phyloP scores from a whole-genome alignment of 2,797 vertebrate genomes.

The Peromyscus melanophrys region DNA sequence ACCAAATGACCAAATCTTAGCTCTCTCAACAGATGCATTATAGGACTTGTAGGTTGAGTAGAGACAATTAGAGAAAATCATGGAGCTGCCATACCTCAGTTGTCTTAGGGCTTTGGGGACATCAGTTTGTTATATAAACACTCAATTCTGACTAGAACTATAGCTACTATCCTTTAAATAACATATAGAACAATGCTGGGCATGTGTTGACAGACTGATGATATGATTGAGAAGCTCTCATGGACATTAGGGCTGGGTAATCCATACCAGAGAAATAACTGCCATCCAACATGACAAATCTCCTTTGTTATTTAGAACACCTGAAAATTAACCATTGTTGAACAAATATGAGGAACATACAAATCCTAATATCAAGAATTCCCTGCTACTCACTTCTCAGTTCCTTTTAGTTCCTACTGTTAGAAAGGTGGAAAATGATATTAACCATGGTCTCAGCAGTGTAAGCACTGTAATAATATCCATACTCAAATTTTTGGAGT shows the following conservation, averaged over 20 bases:
- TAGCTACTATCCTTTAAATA: background rate
- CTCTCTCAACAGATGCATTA: background rate
- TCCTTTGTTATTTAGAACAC: conserved; percentile 40
- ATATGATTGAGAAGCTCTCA: background rate
- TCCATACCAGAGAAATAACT: background rate
- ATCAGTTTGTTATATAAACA: background rate
- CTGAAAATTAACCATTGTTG: background rate
- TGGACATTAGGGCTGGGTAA: background rate
- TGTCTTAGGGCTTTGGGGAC: background rate
- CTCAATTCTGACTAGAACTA: background rate
- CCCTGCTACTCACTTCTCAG: background rate
- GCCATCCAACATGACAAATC: background rate
- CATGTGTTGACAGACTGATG: background rate
- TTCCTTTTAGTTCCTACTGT: background rate
- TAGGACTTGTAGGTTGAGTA: background rate
- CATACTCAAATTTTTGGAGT: background rate
- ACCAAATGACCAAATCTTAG: background rate
- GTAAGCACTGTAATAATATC: background rate
- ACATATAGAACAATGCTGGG: background rate
- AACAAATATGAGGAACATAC: background rate
- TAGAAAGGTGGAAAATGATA: background rate
- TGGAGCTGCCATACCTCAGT: background rate
- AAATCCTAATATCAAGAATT: background rate
- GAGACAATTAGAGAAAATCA: background rate
- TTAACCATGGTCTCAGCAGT: background rate